A percentile compares a stretch with the other conserved stretches of the same genome.
Evolutionary conservation across 2,113 vertebrate species (phyloP).

Genomic region (Papio anubis): DNA sequence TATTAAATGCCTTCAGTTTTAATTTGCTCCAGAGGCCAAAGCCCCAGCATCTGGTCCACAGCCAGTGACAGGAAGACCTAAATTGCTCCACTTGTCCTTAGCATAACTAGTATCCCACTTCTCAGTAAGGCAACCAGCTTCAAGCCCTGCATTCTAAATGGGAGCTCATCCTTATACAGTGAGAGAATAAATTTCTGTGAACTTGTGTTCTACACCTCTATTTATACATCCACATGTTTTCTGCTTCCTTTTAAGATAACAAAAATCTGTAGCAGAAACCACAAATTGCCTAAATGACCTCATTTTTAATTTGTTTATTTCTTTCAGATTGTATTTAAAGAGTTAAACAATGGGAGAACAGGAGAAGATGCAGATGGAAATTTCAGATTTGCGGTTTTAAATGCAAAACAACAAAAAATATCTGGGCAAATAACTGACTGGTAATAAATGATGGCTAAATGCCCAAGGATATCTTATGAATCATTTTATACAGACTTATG

Average conservation of each 20-base stretch:
- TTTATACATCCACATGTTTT: slow-evolving; percentile 77
- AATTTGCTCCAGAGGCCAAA: slow-evolving; percentile 53
- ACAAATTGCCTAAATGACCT: slow-evolving; percentile 70
- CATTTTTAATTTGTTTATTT: slow-evolving; percentile 67
- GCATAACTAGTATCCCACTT: slow-evolving; percentile 36
- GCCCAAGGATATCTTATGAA: not conserved
- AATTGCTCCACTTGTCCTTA: slow-evolving; percentile 31
- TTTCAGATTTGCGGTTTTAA: slow-evolving; percentile 20
- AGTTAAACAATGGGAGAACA: not conserved
- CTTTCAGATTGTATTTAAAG: slow-evolving; percentile 24
- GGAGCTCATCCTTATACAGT: slow-evolving; percentile 62
- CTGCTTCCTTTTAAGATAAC: slow-evolving; percentile 64
- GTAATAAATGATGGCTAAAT: not conserved
- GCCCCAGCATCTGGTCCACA: slow-evolving; percentile 11
- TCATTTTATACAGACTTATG: not conserved
- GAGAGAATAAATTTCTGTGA: slow-evolving; percentile 70
- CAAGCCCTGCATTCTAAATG: slow-evolving; percentile 61
- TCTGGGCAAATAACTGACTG: not conserved
- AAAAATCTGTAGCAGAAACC: slow-evolving; percentile 48
- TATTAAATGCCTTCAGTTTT: slow-evolving; percentile 52
- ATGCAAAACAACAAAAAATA: not conserved
- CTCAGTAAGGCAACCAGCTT: not conserved
- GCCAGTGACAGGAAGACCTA: slow-evolving; percentile 40
- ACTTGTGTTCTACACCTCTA: slow-evolving; percentile 76
- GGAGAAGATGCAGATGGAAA: not conserved